Evolutionary conservation across 2,888 invertebrate genomes (phyloP).

Genomic region (Homarus gammarus): DNA sequence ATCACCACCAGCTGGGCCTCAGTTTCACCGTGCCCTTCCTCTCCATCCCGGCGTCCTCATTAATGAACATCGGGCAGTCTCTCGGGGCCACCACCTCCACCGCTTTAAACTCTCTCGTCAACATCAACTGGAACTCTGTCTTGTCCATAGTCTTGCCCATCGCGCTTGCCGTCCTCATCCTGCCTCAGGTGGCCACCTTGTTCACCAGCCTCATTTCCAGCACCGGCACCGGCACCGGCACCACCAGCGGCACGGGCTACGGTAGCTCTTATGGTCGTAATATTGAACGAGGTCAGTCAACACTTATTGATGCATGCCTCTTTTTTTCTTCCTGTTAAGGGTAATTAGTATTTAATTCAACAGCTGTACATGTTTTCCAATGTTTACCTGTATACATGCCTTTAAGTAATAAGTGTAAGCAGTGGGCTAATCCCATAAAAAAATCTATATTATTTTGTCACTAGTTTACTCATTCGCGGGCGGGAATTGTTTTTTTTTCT

Average conservation of each 20-base stretch:
- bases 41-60: conserved; percentile 69
- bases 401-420: no score
- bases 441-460: no score
- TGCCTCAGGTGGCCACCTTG: conserved; percentile 61
- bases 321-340: background rate
- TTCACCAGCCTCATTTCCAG: background rate
- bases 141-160: conserved; percentile 48
- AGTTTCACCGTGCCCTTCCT: conserved; percentile 76
- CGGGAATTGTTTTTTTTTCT: no score
- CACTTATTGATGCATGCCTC: background rate
- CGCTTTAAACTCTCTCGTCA: conserved; percentile 59
- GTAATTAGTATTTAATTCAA: background rate
- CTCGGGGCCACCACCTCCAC: conserved; percentile 46
- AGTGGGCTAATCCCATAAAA: no score
- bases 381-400: background rate
- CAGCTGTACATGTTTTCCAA: no score
- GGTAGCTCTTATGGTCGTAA: conserved; percentile 37
- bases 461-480: no score
- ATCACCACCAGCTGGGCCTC: conserved; percentile 69
- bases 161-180: conserved; percentile 49
- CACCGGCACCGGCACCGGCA: background rate
- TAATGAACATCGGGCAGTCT: conserved; percentile 59
- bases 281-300: conserved; percentile 34
- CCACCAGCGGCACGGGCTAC: no score
- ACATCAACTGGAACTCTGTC: conserved; percentile 70